These are phyloP conservation scores for Junonia oenone DNA, from an alignment of 2,888 invertebrate species.

Conservation along the genomic window DNA sequence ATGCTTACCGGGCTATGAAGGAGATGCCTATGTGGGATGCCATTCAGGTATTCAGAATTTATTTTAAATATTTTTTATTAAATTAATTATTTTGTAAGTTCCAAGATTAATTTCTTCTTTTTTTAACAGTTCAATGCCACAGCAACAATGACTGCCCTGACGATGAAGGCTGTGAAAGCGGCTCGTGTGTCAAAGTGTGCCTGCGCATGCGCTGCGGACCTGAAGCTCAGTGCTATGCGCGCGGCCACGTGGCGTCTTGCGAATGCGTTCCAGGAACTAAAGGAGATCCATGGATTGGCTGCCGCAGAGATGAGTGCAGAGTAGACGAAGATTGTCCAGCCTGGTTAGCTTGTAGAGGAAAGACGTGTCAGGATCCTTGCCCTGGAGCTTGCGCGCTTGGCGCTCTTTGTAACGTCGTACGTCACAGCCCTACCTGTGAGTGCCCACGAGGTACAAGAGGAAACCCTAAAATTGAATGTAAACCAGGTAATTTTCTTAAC, in stretches of 20 bases:
- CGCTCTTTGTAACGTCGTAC: slow-evolving; percentile 87
- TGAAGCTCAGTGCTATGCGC: slow-evolving; percentile 88
- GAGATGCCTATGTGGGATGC: slow-evolving; percentile 89
- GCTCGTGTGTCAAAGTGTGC: slow-evolving; percentile 90
- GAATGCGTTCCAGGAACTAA: slow-evolving; percentile 86
- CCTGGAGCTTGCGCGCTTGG: slow-evolving; percentile 88
- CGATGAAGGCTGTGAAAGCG: slow-evolving; percentile 89
- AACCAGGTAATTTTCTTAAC: slow-evolving; percentile 57
- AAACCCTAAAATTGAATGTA: slow-evolving; percentile 85
- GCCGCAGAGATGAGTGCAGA: slow-evolving; percentile 88
- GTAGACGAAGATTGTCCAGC: slow-evolving; percentile 87
- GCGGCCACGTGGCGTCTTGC: slow-evolving; percentile 89
- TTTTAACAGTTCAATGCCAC: slow-evolving; percentile 87
- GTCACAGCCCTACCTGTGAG: slow-evolving; percentile 87
- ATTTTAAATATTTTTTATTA: not conserved
- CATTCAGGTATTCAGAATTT: slow-evolving; percentile 78
- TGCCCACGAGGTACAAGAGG: slow-evolving; percentile 91
- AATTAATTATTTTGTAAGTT: not conserved
- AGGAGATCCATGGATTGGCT: slow-evolving; percentile 89
- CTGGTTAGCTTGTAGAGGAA: slow-evolving; percentile 87
- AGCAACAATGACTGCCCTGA: slow-evolving; percentile 91
- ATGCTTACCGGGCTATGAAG: slow-evolving; percentile 90
- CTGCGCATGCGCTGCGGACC: slow-evolving; percentile 87
- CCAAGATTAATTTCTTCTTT: not conserved
- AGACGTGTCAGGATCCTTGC: slow-evolving; percentile 91